phyloP scores from a whole-genome alignment of 2,113 vertebrate genomes.

The Nothobranchius furzeri region DNA sequence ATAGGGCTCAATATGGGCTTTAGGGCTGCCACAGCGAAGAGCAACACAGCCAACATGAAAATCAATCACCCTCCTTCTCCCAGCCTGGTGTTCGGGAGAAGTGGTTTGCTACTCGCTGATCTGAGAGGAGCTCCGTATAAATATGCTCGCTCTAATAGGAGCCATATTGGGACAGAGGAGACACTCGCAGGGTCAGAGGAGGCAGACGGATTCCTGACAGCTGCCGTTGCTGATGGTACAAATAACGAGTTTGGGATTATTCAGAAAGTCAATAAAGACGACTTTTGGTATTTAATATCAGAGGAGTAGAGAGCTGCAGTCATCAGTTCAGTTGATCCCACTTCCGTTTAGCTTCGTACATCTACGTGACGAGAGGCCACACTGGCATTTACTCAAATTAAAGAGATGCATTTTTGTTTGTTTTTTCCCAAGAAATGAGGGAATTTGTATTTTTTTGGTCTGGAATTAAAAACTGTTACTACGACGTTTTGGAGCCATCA shows the following conservation, averaged over 20 bases:
- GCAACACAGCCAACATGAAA: constrained; percentile 64
- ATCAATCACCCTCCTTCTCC: constrained; percentile 46
- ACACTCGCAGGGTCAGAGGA: constrained; percentile 20
- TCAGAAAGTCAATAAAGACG: constrained; percentile 32
- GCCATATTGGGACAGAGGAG: constrained; percentile 9
- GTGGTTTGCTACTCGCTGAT: constrained; percentile 46
- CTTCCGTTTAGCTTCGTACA: neutral
- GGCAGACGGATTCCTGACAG: constrained; percentile 36
- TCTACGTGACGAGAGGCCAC: neutral
- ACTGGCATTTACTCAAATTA: no score
- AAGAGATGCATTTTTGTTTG: no score
- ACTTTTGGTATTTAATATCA: neutral
- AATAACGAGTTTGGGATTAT: constrained; percentile 33
- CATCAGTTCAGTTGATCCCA: constrained; percentile 3
- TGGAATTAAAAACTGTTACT: no score
- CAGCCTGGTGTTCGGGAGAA: constrained; percentile 44
- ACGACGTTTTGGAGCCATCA: no score
- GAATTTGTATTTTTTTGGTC: no score
- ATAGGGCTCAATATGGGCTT: constrained; percentile 75
- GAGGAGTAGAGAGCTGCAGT: neutral
- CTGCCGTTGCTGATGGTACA: no score
- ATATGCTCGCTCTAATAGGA: constrained; percentile 28
- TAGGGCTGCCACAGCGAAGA: constrained; percentile 59
- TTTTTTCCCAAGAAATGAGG: no score
- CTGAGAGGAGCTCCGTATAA: constrained; percentile 40